A percentile compares a stretch with the other conserved stretches of the same genome.
Conservation (phyloP, 2,888 invertebrate genomes). For the Lutraria lutraria region DNA sequence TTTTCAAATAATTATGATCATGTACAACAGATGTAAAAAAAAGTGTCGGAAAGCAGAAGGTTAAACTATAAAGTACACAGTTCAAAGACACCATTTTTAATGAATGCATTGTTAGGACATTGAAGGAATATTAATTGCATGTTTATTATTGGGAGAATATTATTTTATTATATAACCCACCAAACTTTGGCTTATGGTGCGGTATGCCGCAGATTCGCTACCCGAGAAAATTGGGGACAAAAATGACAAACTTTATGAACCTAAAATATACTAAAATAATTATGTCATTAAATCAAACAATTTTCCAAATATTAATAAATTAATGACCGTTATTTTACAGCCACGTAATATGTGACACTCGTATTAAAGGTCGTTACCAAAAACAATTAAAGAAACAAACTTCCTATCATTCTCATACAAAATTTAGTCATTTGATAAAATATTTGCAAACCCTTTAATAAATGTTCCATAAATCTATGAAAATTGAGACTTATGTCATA, state of each 20-base stretch:
- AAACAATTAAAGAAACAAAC: conserved; percentile 1
- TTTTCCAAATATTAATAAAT: conserved; percentile 17
- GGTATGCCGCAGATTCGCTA: neutral
- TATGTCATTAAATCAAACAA: neutral
- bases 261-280: conserved; percentile 2
- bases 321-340: conserved; percentile 1
- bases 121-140: neutral
- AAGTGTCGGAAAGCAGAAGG: neutral
- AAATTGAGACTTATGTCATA: conserved; percentile 45
- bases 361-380: conserved; percentile 1
- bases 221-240: neutral
- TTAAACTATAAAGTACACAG: neutral
- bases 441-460: conserved; percentile 23
- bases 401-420: neutral
- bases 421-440: conserved; percentile 29
- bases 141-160: neutral
- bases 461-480: conserved; percentile 41
- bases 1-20: neutral
- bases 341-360: conserved; percentile 2
- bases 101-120: neutral
- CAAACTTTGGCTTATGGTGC: neutral
- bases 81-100: neutral
- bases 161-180: neutral
- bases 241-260: conserved; percentile 16
- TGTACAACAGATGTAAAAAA: neutral